These are phyloP conservation scores for Tetramorium simillimum DNA, from an alignment of 1,140 invertebrate genomes.

Conservation along the genomic window DNA sequence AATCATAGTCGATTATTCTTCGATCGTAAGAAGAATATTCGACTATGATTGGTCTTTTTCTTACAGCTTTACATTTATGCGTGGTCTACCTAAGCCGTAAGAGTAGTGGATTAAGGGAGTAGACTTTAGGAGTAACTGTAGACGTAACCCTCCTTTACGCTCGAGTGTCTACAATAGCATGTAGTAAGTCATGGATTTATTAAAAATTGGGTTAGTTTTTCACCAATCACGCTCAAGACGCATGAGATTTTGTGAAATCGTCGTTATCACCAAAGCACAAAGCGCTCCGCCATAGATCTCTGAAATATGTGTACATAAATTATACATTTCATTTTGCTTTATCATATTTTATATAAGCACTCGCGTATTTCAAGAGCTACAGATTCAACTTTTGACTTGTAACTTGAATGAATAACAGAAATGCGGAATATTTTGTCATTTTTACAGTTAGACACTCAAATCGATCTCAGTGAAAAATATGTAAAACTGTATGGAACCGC, in stretches of 20 bases:
- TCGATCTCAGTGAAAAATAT: neutral
- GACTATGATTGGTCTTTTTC: too few species aligned
- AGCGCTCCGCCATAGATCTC: neutral
- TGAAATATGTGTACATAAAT: neutral
- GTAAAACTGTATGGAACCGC: neutral
- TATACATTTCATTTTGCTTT: neutral
- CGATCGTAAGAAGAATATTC: too few species aligned
- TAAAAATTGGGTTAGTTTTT: too few species aligned
- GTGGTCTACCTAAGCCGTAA: too few species aligned
- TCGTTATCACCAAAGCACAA: neutral
- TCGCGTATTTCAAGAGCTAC: neutral
- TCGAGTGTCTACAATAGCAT: too few species aligned
- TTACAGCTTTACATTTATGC: too few species aligned
- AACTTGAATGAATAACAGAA: slow-evolving; percentile 13
- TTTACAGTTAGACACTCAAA: neutral
- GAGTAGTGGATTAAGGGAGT: too few species aligned
- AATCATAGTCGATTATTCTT: too few species aligned
- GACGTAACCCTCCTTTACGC: too few species aligned
- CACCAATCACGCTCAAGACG: too few species aligned
- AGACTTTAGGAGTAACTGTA: too few species aligned
- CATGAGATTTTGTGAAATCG: slow-evolving; percentile 29
- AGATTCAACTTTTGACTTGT: neutral
- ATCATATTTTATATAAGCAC: neutral
- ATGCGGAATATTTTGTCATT: neutral
- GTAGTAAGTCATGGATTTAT: too few species aligned